Base-by-base conservation (phyloP, 2,113 vertebrate genomes). In the Larimichthys crocea region DNA sequence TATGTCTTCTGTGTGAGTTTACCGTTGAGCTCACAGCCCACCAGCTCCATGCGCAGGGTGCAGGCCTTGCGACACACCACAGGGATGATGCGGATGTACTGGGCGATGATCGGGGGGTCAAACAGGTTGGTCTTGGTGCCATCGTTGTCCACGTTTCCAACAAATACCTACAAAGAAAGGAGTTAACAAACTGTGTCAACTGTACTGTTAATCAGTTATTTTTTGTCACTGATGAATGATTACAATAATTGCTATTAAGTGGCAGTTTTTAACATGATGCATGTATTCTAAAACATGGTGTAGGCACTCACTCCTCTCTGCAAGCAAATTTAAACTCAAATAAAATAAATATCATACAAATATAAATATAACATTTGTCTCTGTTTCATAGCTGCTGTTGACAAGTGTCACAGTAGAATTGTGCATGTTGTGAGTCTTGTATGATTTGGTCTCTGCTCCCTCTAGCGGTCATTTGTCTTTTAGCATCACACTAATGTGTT, bases 21-120 rank as follows among this genome's bases (percentile, higher is more conserved):
- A 99, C 98, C 98, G 0, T 96, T 96, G 88, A 98, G 90, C 86
- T 99, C 98, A 0, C 98, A 99, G 94, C 98, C 98, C 29, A 98
- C 96, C 52, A 99, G 95, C 90, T 99, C 98, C 48, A 99, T 96
- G 86, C 98, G 97, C 86, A 99, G 92, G 0, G 98, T 99, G 91
- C 98, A 99, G 79, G 91, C 96, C 0, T 94, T 94, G 57, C 95
- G 95, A 76, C 96, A 99, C 55, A 92, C 85, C 22, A 95, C 69
- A 0, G 97, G 98, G 76, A 96, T 80, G 62, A 99, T 93, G 61
- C 97, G 96, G 84, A 99, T 89, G 67, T 95, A 97, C 91, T 98
- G 97, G 1, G 92, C 92, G 0, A 96, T 94, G 91, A 99, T 92
- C 1, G 98, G 96, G 2, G 94, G 88, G 42, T 96, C 95, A 8